Evolutionary conservation across 2,888 invertebrate species (phyloP).

Genomic region (Psylliodes chrysocephalus): DNA sequence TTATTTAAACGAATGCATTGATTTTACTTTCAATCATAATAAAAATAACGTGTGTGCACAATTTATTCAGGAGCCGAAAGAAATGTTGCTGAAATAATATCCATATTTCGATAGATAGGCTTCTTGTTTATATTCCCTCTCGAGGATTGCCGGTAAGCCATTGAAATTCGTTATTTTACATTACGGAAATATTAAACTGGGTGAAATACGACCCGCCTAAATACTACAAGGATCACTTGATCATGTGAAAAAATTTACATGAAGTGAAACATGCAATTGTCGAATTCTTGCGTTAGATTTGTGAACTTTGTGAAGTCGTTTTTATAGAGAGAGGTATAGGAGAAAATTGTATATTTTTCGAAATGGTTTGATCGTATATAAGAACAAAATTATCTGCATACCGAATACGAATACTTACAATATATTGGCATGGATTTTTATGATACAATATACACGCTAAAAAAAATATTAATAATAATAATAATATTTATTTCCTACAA

Average conservation of each 20-base stretch:
- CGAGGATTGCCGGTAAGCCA: neutral
- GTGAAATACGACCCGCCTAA: neutral
- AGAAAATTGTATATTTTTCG: no score
- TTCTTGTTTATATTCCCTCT: conserved; percentile 22
- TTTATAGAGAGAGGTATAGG: no score
- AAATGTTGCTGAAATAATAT: conserved; percentile 18
- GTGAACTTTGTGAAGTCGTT: no score
- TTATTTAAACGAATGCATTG: no score
- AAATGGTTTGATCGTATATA: no score
- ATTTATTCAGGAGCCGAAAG: conserved; percentile 1
- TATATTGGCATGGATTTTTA: no score
- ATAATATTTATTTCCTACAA: no score
- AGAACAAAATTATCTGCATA: no score
- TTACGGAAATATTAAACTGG: conserved; percentile 19
- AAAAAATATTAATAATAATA: no score
- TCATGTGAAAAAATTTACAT: neutral
- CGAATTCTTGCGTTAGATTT: no score
- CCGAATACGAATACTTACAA: no score
- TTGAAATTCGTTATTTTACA: conserved; percentile 14
- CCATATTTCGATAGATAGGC: conserved; percentile 13
- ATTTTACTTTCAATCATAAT: neutral
- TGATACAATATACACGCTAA: no score
- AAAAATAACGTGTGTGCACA: neutral
- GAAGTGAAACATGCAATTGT: neutral
- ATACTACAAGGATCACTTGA: conserved; percentile 1